Conservation (phyloP, 1,140 invertebrate species). For the Apis dorsata region DNA sequence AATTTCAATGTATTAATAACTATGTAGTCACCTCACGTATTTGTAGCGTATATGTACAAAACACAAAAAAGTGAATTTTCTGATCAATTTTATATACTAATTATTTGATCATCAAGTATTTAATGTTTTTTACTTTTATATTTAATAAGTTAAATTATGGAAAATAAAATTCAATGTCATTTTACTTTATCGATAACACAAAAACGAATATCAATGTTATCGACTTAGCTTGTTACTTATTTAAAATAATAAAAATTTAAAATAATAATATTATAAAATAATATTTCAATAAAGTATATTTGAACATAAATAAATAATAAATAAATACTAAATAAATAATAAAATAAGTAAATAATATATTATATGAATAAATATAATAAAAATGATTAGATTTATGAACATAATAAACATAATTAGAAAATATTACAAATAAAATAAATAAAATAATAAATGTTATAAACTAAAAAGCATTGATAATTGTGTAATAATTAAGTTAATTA, state of each 20-base stretch:
- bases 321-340: not conserved
- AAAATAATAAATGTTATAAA: too few species aligned
- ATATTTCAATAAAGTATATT: not conserved
- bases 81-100: not conserved
- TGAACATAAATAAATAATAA: not conserved
- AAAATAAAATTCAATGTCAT: not conserved
- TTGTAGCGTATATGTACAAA: slow-evolving; percentile 16
- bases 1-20: slow-evolving; percentile 48
- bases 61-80: slow-evolving; percentile 11
- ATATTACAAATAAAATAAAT: too few species aligned
- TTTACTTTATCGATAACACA: slow-evolving; percentile 16
- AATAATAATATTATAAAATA: not conserved
- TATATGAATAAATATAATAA: not conserved
- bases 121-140: slow-evolving; percentile 2
- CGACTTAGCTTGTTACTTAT: not conserved
- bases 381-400: not conserved
- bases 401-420: too few species aligned
- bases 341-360: not conserved
- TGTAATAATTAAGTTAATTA: too few species aligned
- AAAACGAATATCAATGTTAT: not conserved
- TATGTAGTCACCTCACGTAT: slow-evolving; percentile 26
- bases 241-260: not conserved
- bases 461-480: too few species aligned
- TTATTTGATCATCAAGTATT: slow-evolving; percentile 5
- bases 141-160: not conserved